These are phyloP conservation scores for Octomys mimax DNA, from an alignment of 2,797 vertebrate species.

Conservation along the genomic window DNA sequence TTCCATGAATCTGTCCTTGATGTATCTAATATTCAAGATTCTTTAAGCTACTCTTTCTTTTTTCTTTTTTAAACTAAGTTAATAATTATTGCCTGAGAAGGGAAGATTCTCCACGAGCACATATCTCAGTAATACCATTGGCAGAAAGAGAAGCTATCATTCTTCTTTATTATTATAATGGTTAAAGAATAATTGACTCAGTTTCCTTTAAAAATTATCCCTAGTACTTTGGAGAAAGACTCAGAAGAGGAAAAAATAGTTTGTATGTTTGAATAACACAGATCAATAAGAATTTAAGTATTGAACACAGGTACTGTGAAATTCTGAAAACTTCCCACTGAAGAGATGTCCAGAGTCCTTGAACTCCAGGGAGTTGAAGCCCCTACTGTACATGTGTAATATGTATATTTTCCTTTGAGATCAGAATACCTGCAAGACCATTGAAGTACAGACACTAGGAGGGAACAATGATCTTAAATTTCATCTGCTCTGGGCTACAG, in stretches of 20 bases:
- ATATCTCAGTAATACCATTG: not conserved
- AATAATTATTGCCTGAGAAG: not conserved
- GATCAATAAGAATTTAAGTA: not conserved
- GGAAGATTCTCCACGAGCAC: not conserved
- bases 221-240: not conserved
- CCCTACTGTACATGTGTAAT: not conserved
- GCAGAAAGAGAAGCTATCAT: not conserved
- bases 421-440: not conserved
- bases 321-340: not conserved
- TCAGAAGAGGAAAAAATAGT: not conserved
- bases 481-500: not conserved
- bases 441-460: not conserved
- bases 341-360: not conserved
- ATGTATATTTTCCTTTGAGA: not conserved
- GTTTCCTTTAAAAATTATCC: constrained; percentile 36
- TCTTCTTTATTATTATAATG: not conserved
- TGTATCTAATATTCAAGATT: not conserved
- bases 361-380: not conserved
- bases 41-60: no score
- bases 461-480: not conserved
- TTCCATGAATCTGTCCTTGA: not conserved
- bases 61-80: not conserved
- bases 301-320: not conserved
- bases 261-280: not conserved
- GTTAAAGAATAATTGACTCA: not conserved